Base-by-base conservation (phyloP, 2,888 invertebrate genomes). In the Epicampocera succincta region DNA sequence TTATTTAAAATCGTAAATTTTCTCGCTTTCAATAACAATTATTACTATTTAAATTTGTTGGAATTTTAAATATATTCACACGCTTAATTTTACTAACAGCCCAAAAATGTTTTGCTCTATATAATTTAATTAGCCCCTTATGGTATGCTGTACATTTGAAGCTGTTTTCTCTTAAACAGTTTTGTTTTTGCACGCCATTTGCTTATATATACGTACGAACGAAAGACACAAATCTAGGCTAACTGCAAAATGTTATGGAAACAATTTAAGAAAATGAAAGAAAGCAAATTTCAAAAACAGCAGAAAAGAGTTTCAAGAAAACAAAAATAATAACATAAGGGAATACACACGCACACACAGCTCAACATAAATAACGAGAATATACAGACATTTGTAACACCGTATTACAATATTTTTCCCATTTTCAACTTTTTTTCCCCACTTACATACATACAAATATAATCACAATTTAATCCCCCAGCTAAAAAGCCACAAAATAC, bases 381-480 rank as follows among this genome's bases (percentile, higher is more conserved):
- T 17, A 56, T 17, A 56, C 33, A 54, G 44, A 21, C 52, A 13
- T 44, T 63, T 46, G 15, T 29, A 29, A 40, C 3, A 33, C 44
- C 17, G 15, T 69, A 1, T 33, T 60, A 38, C 33, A 21, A 11
- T 9, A 19, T 40, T 25, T 69, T 15, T 40, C 48, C 19, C 15
- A 1, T 21, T n/a, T 38, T 44, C 11, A n/a, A 3, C 3, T n/a
- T 46, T 58, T 48, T 19, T 38, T 63, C 33, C 42, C n/a, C n/a
- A n/a, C n/a, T n/a, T n/a, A n/a, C n/a, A n/a, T n/a, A 15, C 6
- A 60, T 38, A 58, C 50, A 60, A 75, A 81, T 69, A 81, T 52
- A 77, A 74, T 69, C 77, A 52, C 52, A 74, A 25, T 65, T 69
- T 69, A 74, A 65, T 58, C 69, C 69, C 74, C 42, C 61, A 50